Base-by-base conservation (phyloP, 2,888 invertebrate genomes). In the Chrysolina oricalcia region DNA sequence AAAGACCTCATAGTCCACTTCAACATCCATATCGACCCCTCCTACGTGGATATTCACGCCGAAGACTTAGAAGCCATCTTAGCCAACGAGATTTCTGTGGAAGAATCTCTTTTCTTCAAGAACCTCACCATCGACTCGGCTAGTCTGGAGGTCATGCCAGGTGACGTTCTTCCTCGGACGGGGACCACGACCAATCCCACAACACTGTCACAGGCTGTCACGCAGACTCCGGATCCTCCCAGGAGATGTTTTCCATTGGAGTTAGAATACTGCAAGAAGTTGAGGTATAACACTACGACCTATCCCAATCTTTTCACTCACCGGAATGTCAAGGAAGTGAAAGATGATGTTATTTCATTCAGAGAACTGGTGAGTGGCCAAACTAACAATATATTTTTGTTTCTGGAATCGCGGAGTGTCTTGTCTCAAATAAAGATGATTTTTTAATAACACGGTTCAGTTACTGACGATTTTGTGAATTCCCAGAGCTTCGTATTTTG, bases 271-370 rank as follows among this genome's bases (percentile, higher is more conserved):
- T 96, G 96, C 86, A 91, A 92, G 43, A 91, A 92, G 74, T 89
- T 95, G 77, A 92, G 92, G 0, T 95, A 96, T 88, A 97, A 97
- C 85, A 87, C 91, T 11, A 97, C 97, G 0, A 93, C 96, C 0
- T 97, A 95, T 87, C 97, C 97, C 0, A 97, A 97, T 87, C 89
- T 94, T 15, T 90, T 95, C 72, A 94, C 94, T 0, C 95, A 95
- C 82, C 88, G 89, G 65, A 89, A 85, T 27, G 84, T 90, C 9
- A 91, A 92, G 35, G 94, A 94, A 56, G 92, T 97, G 5, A 89
- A 91, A 79, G 91, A 93, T 53, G 94, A 97, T 86, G 91, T 97
- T 21, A 96, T 96, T 64, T 92, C 94, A 0, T 96, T 95, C 86
- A 93, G 95, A 73, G 83, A 81, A 78, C 40, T 80, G 75, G 80